Evolutionary conservation across 2,113 vertebrate species (phyloP).

Genomic region (Okapia johnstoni): DNA sequence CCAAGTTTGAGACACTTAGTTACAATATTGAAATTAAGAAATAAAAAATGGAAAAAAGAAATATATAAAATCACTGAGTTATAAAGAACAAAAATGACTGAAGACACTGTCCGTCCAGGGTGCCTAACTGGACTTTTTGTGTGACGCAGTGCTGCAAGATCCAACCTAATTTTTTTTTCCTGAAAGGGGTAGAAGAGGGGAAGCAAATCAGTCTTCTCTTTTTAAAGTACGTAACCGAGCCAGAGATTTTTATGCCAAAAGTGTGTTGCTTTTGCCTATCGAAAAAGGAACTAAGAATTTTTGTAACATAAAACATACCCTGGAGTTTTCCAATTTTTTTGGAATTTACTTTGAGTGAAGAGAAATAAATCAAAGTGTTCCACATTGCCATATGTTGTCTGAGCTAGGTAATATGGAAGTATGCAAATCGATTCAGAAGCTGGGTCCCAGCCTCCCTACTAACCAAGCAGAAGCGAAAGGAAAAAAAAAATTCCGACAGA

Average conservation of each 20-base stretch:
- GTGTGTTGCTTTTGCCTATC: not conserved
- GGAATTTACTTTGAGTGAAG: conserved; percentile 14
- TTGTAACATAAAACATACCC: conserved; percentile 40
- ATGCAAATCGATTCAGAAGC: not conserved
- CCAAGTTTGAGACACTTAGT: not conserved
- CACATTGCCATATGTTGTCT: conserved; percentile 7
- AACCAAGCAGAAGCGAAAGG: not conserved
- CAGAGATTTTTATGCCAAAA: conserved; percentile 18
- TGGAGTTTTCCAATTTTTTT: conserved; percentile 1
- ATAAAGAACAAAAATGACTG: not conserved
- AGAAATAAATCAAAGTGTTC: conserved; percentile 32
- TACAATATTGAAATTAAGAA: not conserved
- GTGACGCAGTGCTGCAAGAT: not conserved
- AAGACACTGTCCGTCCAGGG: not conserved
- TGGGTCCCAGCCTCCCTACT: not conserved
- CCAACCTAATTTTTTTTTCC: not conserved
- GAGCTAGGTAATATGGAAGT: not conserved
- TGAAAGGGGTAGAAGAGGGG: not conserved
- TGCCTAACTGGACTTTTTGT: not conserved
- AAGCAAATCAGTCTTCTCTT: not conserved
- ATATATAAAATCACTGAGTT: not conserved
- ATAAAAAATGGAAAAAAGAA: not conserved
- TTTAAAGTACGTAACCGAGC: not conserved
- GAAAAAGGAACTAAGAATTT: conserved; percentile 28
- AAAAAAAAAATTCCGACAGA: not conserved